Conservation (phyloP, 2,888 invertebrate genomes). For the Pycnomerus fuliginosus region DNA sequence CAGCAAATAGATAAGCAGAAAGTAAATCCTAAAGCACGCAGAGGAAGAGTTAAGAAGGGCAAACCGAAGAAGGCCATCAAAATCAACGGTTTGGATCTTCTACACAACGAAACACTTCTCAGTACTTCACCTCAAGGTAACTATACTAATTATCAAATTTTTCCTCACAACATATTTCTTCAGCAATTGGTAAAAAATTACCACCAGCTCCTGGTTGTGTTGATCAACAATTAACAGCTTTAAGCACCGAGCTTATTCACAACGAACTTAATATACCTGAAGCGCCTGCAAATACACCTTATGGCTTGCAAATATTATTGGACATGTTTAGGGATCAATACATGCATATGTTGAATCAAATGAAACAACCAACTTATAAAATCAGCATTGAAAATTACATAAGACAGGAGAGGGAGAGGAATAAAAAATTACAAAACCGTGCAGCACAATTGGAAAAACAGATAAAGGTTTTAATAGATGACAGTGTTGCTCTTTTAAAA, state of each 20-base stretch:
- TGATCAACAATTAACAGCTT: slow-evolving; percentile 82
- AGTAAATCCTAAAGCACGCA: slow-evolving; percentile 53
- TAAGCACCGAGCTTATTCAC: slow-evolving; percentile 73
- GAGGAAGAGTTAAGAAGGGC: slow-evolving; percentile 63
- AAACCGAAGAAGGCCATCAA: slow-evolving; percentile 68
- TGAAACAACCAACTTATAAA: slow-evolving; percentile 78
- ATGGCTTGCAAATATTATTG: slow-evolving; percentile 81
- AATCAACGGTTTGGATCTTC: slow-evolving; percentile 83
- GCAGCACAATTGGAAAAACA: slow-evolving; percentile 91
- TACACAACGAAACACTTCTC: slow-evolving; percentile 85
- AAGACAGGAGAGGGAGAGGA: slow-evolving; percentile 74
- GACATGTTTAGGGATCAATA: slow-evolving; percentile 86
- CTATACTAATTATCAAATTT: slow-evolving; percentile 2
- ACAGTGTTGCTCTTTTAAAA: slow-evolving; percentile 86
- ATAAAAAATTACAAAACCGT: slow-evolving; percentile 77
- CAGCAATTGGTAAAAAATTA: slow-evolving; percentile 66
- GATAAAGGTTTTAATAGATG: slow-evolving; percentile 87
- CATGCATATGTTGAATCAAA: slow-evolving; percentile 77
- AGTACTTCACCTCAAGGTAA: slow-evolving; percentile 77
- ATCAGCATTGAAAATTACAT: slow-evolving; percentile 73
- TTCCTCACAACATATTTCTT: slow-evolving; percentile 4
- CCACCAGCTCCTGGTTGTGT: slow-evolving; percentile 91
- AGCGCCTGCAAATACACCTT: slow-evolving; percentile 76
- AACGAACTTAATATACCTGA: slow-evolving; percentile 81
- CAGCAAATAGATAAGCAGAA: slow-evolving; percentile 42